A percentile compares a stretch with the other conserved stretches of the same genome.
phyloP scores from a whole-genome alignment of 2,113 vertebrate genomes.

The Manacus vitellinus region DNA sequence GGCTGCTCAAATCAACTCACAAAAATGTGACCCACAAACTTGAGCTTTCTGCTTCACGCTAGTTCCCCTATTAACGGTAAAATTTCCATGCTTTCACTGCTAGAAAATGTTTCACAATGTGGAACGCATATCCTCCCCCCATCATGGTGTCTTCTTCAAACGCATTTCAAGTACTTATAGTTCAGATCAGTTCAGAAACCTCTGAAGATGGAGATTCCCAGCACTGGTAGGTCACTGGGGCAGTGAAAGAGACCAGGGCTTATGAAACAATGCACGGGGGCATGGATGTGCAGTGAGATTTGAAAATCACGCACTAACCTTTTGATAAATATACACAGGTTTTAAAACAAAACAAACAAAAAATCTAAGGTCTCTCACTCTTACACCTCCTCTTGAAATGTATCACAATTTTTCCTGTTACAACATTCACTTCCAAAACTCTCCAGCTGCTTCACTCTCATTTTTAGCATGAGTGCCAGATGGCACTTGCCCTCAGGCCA shows the following conservation, averaged over 20 bases:
- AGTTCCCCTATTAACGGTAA: neutral
- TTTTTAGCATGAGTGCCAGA: neutral
- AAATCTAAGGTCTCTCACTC: neutral
- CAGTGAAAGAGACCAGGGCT: neutral
- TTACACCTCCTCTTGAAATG: neutral
- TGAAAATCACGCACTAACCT: constrained; percentile 5
- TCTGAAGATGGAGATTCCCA: neutral
- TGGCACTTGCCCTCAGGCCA: neutral
- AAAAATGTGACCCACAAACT: neutral
- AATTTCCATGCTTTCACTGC: neutral
- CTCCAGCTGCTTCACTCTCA: neutral
- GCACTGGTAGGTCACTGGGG: neutral
- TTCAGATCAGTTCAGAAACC: neutral
- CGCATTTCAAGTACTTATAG: neutral
- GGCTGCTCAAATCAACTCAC: neutral
- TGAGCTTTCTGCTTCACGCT: neutral
- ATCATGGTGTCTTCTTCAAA: neutral
- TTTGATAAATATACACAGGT: neutral
- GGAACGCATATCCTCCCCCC: neutral
- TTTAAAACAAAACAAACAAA: neutral
- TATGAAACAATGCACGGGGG: neutral
- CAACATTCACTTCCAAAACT: neutral
- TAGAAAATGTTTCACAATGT: neutral
- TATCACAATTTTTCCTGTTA: neutral
- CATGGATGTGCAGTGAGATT: constrained; percentile 16